These are phyloP conservation scores for Aspidapion aeneum DNA, from an alignment of 2,888 invertebrate species.

Conservation along the genomic window DNA sequence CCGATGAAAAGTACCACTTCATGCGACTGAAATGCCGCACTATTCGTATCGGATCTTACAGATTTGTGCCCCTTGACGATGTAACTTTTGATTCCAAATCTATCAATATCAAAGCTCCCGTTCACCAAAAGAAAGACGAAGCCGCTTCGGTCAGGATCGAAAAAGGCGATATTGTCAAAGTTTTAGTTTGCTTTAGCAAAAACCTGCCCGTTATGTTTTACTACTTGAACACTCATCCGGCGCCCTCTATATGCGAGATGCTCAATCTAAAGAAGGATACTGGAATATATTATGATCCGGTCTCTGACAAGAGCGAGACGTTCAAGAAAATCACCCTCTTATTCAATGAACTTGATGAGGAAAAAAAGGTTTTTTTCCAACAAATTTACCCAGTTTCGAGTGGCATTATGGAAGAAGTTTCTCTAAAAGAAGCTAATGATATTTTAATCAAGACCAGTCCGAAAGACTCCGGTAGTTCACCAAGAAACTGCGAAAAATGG, in stretches of 20 bases:
- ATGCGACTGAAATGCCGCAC: constrained; percentile 58
- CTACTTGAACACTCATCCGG: constrained; percentile 68
- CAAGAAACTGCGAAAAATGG: too few species aligned
- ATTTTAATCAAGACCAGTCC: constrained; percentile 71
- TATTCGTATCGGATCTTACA: constrained; percentile 81
- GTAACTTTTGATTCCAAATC: constrained; percentile 45
- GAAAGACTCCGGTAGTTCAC: constrained; percentile 28
- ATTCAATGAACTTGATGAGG: constrained; percentile 65
- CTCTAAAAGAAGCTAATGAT: constrained; percentile 73
- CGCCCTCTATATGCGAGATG: constrained; percentile 62
- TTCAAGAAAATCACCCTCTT: constrained; percentile 72
- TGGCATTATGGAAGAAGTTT: constrained; percentile 66
- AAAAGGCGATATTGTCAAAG: constrained; percentile 66
- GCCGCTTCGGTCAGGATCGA: constrained; percentile 65
- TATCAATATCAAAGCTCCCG: constrained; percentile 55
- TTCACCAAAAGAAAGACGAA: constrained; percentile 53
- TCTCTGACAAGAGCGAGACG: constrained; percentile 58
- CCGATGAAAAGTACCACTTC: background rate
- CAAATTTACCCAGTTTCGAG: constrained; percentile 52
- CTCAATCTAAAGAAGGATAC: constrained; percentile 63
- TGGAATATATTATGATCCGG: constrained; percentile 57
- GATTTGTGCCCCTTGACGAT: constrained; percentile 70
- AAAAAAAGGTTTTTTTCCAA: constrained; percentile 62
- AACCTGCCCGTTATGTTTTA: constrained; percentile 76
- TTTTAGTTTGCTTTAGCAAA: constrained; percentile 75